phyloP scores from a whole-genome alignment of 2,888 invertebrate genomes.

The Esperia sulphurella region DNA sequence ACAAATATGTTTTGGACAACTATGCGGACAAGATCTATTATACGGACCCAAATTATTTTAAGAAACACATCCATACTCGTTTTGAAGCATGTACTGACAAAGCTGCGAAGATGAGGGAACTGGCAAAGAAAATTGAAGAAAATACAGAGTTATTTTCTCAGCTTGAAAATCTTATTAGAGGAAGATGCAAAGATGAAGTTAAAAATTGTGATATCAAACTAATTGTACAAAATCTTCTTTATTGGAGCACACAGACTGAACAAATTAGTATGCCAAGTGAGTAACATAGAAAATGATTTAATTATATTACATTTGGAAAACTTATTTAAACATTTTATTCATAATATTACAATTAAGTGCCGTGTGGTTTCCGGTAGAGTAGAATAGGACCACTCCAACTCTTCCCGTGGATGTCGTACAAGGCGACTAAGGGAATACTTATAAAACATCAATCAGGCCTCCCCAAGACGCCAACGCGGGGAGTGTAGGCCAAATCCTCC shows the following conservation, averaged over 20 bases:
- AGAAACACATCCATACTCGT: background rate
- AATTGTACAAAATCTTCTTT: slow-evolving; percentile 19
- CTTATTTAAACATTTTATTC: too few relatives aligned
- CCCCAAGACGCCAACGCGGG: too few relatives aligned
- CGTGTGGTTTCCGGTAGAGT: too few relatives aligned
- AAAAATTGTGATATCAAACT: slow-evolving; percentile 23
- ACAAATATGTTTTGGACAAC: background rate
- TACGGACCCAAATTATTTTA: background rate
- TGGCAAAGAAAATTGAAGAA: slow-evolving; percentile 16
- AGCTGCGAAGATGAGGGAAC: slow-evolving; percentile 3
- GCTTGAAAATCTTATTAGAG: slow-evolving; percentile 24
- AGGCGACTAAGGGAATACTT: too few relatives aligned
- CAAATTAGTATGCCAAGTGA: background rate
- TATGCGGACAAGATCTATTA: background rate
- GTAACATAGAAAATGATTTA: too few relatives aligned
- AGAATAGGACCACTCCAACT: too few relatives aligned
- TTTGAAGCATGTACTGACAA: background rate
- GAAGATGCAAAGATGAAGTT: slow-evolving; percentile 18
- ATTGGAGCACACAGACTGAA: slow-evolving; percentile 2
- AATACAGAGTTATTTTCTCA: slow-evolving; percentile 22
- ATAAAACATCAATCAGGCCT: too few relatives aligned
- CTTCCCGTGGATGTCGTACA: too few relatives aligned
- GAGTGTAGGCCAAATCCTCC: too few relatives aligned
- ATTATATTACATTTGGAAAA: background rate
- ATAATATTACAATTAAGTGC: too few relatives aligned